A percentile compares a stretch with the other conserved stretches of the same genome.
Evolutionary conservation across 2,888 invertebrate species (phyloP).

Genomic region (Cheilosia vernalis): DNA sequence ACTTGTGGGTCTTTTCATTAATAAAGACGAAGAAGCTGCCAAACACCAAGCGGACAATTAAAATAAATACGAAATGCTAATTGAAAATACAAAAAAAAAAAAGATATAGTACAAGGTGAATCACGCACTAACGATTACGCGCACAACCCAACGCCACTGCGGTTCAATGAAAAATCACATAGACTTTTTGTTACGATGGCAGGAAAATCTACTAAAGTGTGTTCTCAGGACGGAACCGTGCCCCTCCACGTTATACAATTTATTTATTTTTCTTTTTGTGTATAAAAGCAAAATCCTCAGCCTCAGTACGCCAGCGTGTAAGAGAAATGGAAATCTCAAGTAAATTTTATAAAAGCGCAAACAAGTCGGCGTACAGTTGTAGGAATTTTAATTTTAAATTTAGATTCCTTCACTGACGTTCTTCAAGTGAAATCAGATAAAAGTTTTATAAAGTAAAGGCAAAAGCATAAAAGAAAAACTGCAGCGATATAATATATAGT

Average conservation of each 20-base stretch:
- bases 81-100: constrained; percentile 26
- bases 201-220: constrained; percentile 38
- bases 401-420: constrained; percentile 73
- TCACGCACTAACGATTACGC: constrained; percentile 67
- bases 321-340: constrained; percentile 71
- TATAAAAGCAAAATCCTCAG: constrained; percentile 51
- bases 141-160: constrained; percentile 67
- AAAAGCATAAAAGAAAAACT: constrained; percentile 53
- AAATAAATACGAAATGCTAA: constrained; percentile 21
- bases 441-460: constrained; percentile 77
- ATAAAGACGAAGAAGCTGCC: constrained; percentile 5
- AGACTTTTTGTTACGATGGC: constrained; percentile 58
- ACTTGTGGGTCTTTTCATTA: constrained; percentile 28
- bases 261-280: constrained; percentile 6
- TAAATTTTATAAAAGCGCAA: constrained; percentile 65
- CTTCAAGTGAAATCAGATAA: constrained; percentile 79
- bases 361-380: constrained; percentile 42
- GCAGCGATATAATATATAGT: constrained; percentile 26
- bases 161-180: constrained; percentile 70
- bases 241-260: constrained; percentile 43
- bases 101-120: constrained; percentile 70
- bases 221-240: constrained; percentile 48
- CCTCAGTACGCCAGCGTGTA: constrained; percentile 42
- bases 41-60: constrained; percentile 28
- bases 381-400: constrained; percentile 69